Evolutionary conservation across 2,797 vertebrate species (phyloP), one percentile per base, ranked within the genome.

Genomic region (Sebastes alutus): DNA sequence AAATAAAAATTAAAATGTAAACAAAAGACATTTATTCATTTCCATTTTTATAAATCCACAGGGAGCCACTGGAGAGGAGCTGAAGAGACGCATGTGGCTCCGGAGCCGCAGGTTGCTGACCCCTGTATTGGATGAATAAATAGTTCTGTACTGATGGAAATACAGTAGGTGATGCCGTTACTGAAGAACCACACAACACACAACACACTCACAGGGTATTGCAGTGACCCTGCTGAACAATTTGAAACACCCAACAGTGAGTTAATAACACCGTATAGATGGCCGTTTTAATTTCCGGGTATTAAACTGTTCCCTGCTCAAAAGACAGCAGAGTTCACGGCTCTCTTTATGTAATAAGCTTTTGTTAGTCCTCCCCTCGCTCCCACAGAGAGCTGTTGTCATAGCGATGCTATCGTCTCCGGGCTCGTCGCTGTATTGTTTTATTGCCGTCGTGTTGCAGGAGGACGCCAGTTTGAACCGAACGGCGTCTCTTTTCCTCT

Each of bases 351-450:
- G 42, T 63, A 56, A 80, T 46, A 35, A 14, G 59, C 76, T 72
- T 77, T 78, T 73, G 67, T 77, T 42, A 20, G 64, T 66, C 35
- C 35, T 0, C 33, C 35, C 62, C 13, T 68, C 2, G 20, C 66
- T 63, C 42, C 61, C 7, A n/a, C 73, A 25, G 60, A 33, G 73
- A 66, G 68, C 78, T 25, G 88, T 87, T 89, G 88, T 82, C 85
- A 87, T 85, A 59, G 85, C 66, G 25, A 87, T 78, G 56, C 13
- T 1, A 30, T 54, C 20, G 25, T 82, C 81, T 29, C 60, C 49
- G 1, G 38, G 12, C 59, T 80, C 20, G 2, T 67, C 6, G 32
- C 77, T 52, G 33, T 30, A 52, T 70, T 75, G 66, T 67, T 77
- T 72, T 33, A 46, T 72, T 52, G 42, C 63, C 7, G 5, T 77